Evolutionary conservation across 2,113 vertebrate species (phyloP).

Genomic region (Leucosticte australis): DNA sequence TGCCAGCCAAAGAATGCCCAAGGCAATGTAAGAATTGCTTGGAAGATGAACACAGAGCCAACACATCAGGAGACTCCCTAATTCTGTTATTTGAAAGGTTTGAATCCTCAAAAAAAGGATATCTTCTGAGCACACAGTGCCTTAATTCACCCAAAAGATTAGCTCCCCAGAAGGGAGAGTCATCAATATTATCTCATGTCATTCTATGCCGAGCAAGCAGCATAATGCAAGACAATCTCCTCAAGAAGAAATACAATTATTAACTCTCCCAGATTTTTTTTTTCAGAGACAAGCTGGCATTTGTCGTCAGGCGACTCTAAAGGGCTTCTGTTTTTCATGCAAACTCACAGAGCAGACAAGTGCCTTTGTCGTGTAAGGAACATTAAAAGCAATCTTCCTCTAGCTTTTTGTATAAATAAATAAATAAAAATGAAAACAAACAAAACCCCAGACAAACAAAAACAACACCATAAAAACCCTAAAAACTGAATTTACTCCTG

Average conservation of each 20-base stretch:
- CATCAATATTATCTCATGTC: not conserved
- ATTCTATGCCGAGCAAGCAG: not conserved
- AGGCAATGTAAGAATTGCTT: not conserved
- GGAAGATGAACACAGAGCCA: not conserved
- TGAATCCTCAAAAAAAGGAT: accelerated
- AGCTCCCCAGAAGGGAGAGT: not conserved
- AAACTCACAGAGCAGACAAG: not conserved
- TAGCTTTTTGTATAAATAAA: not conserved
- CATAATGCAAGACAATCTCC: not conserved
- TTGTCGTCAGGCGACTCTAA: not conserved
- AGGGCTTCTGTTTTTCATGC: not conserved
- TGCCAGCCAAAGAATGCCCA: not conserved
- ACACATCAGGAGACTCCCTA: not conserved
- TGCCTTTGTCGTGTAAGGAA: not conserved
- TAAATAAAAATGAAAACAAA: not conserved
- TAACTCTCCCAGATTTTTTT: not conserved
- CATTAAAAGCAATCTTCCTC: not conserved
- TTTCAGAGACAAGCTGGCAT: not conserved
- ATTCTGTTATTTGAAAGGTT: not conserved
- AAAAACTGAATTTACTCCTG: not conserved
- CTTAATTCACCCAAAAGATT: not conserved
- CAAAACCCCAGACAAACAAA: not conserved
- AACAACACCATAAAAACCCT: no score
- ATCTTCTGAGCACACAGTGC: not conserved
- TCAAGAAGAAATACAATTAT: not conserved